Percentiles rank a stretch among this genome's conserved stretches.
These are phyloP conservation scores for Rhabdornis inornatus DNA, from an alignment of 2,113 vertebrate genomes.

Conservation along the genomic window DNA sequence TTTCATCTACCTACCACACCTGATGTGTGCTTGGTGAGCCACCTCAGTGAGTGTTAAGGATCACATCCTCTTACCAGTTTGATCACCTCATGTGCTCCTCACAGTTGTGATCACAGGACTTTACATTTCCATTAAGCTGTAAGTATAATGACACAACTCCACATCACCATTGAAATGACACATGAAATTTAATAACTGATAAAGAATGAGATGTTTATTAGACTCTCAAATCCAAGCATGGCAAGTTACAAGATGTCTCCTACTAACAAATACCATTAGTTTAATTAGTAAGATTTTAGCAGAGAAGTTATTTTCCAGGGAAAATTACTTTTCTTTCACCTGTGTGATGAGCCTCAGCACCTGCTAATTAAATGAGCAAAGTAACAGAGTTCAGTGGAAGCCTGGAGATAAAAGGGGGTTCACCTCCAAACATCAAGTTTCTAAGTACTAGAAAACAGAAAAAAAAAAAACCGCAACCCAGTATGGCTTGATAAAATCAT, in stretches of 20 bases:
- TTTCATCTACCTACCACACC: background rate
- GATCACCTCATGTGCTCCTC: rapidly evolving
- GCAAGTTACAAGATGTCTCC: background rate
- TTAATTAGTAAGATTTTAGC: background rate
- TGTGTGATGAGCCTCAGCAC: background rate
- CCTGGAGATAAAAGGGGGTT: background rate
- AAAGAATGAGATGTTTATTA: background rate
- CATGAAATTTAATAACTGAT: background rate
- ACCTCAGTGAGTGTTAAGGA: rapidly evolving
- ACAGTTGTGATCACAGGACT: background rate
- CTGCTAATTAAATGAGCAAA: background rate
- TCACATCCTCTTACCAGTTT: background rate
- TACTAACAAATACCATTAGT: background rate
- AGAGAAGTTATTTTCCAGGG: background rate
- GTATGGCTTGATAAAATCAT: background rate
- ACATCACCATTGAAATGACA: background rate
- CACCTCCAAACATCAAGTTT: background rate
- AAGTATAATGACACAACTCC: background rate
- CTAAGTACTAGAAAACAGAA: background rate
- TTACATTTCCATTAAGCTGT: background rate
- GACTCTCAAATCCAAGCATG: background rate
- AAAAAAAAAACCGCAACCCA: background rate
- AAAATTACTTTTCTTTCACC: background rate
- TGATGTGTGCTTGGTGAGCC: background rate
- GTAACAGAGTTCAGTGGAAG: background rate